Evolutionary conservation across 2,113 vertebrate species (phyloP), one percentile per base, ranked within the genome.

Genomic region (Sinosuthora webbiana): DNA sequence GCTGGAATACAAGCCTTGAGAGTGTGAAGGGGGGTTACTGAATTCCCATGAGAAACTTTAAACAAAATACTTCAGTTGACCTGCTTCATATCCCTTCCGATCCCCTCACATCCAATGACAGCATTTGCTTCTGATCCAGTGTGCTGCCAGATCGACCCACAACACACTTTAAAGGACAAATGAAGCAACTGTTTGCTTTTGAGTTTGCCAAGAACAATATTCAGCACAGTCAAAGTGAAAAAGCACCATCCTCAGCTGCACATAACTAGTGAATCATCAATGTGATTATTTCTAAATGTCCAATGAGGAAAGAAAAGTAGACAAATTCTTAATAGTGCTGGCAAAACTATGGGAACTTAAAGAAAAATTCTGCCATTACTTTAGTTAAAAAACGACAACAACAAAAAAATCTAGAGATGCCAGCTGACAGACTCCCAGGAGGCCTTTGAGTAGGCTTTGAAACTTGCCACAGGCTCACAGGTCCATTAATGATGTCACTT

Each of bases 171-270:
- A 89, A 93, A 86, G 90, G 90, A 47, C 86, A 93, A 31, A 83
- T 62, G 79, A 86, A 78, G 94, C 86, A 95, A 94, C 60, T 96
- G 90, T 93, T 83, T 90, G 47, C 80, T 88, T 94, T 92, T 90
- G 85, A 75, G 76, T 71, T 56, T 90, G 85, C 85, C 92, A 95
- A 96, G 57, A 93, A 86, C n/a, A 96, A 88, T 88, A 92, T 86
- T 75, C 27, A 68, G 76, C 56, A 81, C 65, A 75, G 55, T 18
- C 18, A 41, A 83, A 87, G 60, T 47, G 47, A 87, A 94, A 91
- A 83, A 87, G 20, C 69, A 68, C 65, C 82, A 64, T 89, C 49
- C 89, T 92, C 42, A 84, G 56, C 59, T 90, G 87, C 75, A 67
- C 25, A 39, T 21, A 69, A 14, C 24, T 68, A 53, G 27, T 67